phyloP scores from a whole-genome alignment of 2,113 vertebrate species.

The Gopherus evgoodei region DNA sequence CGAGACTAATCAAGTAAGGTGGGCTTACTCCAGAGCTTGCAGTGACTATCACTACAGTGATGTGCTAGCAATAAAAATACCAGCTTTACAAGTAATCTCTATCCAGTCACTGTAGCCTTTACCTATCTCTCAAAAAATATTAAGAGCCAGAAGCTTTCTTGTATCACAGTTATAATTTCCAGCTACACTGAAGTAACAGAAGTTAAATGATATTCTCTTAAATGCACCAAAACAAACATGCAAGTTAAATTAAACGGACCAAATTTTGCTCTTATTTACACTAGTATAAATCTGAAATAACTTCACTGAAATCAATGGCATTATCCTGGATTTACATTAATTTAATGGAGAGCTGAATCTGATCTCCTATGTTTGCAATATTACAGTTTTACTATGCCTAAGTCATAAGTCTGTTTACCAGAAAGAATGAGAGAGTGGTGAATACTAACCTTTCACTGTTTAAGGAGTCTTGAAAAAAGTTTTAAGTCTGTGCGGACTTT shows the following conservation, averaged over 20 bases:
- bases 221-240: not conserved
- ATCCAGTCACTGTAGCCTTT: fast-evolving
- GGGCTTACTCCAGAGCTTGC: not conserved
- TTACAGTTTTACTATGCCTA: slow-evolving; percentile 34
- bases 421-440: not conserved
- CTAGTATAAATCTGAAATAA: not conserved
- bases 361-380: not conserved
- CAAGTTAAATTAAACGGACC: not conserved
- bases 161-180: not conserved
- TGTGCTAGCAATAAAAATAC: not conserved
- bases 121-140: not conserved
- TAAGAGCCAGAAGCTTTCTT: not conserved
- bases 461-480: not conserved
- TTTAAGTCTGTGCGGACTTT: not conserved
- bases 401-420: not conserved
- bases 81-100: not conserved
- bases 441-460: not conserved
- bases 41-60: not conserved
- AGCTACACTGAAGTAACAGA: not conserved
- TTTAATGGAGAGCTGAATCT: not conserved
- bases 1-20: too few species aligned
- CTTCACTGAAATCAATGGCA: slow-evolving; percentile 2
- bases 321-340: not conserved
- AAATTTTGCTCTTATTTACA: not conserved
- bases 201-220: not conserved